These are phyloP conservation scores for Xenops minutus DNA, from an alignment of 2,797 vertebrate genomes.

Conservation along the genomic window DNA sequence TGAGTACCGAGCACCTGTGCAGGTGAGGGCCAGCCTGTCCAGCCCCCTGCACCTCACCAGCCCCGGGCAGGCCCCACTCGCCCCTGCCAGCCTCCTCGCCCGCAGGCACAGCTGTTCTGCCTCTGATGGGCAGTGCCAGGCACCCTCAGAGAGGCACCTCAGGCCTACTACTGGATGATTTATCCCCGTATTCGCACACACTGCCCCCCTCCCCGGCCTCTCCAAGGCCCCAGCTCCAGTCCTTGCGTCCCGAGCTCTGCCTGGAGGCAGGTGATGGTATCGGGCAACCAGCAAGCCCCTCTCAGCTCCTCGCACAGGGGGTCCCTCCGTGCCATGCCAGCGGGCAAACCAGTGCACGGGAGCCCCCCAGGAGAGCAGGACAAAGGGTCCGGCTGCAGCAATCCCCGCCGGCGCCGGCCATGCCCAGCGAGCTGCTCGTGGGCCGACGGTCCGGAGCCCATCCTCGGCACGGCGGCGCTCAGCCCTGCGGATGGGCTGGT, in stretches of 20 bases:
- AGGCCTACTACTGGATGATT: not conserved
- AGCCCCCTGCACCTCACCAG: fast-evolving
- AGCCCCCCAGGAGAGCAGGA: not conserved
- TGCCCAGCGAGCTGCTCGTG: not conserved
- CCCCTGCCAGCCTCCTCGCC: not conserved
- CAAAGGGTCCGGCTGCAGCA: not conserved
- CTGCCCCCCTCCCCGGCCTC: not conserved
- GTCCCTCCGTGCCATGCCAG: not conserved
- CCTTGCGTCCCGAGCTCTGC: not conserved
- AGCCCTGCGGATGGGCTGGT: not conserved
- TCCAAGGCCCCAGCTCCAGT: not conserved
- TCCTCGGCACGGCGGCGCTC: not conserved
- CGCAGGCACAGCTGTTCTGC: fast-evolving
- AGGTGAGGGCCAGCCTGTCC: not conserved
- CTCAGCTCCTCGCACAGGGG: not conserved
- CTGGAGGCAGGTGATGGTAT: not conserved
- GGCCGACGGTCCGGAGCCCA: not conserved
- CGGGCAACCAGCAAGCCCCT: fast-evolving
- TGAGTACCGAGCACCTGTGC: not conserved
- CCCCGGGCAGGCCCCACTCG: not conserved
- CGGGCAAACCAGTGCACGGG: fast-evolving
- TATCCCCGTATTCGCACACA: not conserved
- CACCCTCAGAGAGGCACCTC: not conserved
- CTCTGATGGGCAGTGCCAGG: not conserved
- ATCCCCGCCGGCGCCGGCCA: not conserved